phyloP scores from a whole-genome alignment of 2,113 vertebrate genomes.

The Barnardius zonarius region DNA sequence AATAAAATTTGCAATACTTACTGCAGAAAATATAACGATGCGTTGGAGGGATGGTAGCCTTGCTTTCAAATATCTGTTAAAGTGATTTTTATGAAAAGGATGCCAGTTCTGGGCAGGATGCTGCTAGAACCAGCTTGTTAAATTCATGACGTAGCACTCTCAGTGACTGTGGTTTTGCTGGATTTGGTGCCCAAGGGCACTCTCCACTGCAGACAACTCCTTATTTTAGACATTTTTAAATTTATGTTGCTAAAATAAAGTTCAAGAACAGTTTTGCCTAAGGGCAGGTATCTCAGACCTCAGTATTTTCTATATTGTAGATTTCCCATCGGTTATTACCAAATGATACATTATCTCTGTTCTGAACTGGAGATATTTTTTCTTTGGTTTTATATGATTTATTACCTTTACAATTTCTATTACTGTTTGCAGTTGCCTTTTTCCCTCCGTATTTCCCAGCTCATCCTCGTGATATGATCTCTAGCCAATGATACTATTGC shows the following conservation, averaged over 20 bases:
- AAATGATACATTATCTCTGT: background rate
- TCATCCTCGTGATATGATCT: background rate
- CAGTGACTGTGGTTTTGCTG: background rate
- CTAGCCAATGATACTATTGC: background rate
- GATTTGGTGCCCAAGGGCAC: background rate
- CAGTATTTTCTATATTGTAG: background rate
- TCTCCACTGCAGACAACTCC: background rate
- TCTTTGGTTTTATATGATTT: background rate
- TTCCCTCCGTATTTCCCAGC: background rate
- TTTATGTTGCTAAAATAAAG: background rate
- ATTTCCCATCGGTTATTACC: background rate
- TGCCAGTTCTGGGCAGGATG: background rate
- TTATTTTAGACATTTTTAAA: background rate
- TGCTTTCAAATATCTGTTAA: background rate
- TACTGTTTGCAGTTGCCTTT: background rate
- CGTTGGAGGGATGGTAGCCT: background rate
- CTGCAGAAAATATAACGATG: background rate
- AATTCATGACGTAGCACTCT: background rate
- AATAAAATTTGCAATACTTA: background rate
- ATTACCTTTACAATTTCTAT: background rate
- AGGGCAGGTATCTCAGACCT: background rate
- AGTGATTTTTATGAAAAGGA: constrained; percentile 1
- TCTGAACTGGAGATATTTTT: background rate
- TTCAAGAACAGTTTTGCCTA: background rate
- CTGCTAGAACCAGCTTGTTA: background rate